Percentiles rank a stretch among this genome's conserved stretches.
These are phyloP conservation scores for Zalophus californianus DNA, from an alignment of 2,797 vertebrate genomes.

Conservation along the genomic window DNA sequence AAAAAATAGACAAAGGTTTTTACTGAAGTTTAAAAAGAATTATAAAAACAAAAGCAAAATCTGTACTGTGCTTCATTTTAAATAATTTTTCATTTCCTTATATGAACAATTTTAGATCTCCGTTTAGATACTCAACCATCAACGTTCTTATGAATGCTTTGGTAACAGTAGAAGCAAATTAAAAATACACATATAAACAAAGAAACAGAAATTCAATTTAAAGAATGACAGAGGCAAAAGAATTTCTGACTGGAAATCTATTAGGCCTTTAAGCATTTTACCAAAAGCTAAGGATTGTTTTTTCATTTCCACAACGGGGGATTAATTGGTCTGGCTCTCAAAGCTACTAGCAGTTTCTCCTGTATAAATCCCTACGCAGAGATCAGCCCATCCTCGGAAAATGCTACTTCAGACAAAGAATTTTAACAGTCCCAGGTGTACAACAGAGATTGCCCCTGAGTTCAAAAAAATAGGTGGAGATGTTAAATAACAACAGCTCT, in stretches of 20 bases:
- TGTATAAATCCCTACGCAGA: neutral
- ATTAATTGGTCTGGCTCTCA: constrained; percentile 4
- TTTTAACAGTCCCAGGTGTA: neutral
- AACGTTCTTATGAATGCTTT: constrained; percentile 57
- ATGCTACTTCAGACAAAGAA: neutral
- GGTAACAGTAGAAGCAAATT: constrained; percentile 43
- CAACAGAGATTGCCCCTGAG: neutral
- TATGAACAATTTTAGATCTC: constrained; percentile 62
- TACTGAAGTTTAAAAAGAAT: constrained; percentile 62
- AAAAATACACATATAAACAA: constrained; percentile 35
- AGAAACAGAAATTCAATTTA: neutral
- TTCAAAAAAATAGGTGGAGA: neutral
- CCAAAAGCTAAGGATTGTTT: constrained; percentile 43
- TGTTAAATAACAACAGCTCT: constrained; percentile 15
- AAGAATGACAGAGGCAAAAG: constrained; percentile 38
- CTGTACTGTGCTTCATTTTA: constrained; percentile 1
- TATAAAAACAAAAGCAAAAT: constrained; percentile 52
- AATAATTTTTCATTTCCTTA: constrained; percentile 60
- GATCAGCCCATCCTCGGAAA: constrained; percentile 36
- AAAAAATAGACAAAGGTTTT: constrained; percentile 75
- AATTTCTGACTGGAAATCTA: constrained; percentile 52
- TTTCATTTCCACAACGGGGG: neutral
- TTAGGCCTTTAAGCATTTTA: constrained; percentile 41
- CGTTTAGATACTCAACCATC: constrained; percentile 25
- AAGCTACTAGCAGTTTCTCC: neutral